Evolutionary conservation across 2,888 invertebrate genomes (phyloP), one percentile per base, ranked within the genome.

Genomic region (Acrobasis repandana): DNA sequence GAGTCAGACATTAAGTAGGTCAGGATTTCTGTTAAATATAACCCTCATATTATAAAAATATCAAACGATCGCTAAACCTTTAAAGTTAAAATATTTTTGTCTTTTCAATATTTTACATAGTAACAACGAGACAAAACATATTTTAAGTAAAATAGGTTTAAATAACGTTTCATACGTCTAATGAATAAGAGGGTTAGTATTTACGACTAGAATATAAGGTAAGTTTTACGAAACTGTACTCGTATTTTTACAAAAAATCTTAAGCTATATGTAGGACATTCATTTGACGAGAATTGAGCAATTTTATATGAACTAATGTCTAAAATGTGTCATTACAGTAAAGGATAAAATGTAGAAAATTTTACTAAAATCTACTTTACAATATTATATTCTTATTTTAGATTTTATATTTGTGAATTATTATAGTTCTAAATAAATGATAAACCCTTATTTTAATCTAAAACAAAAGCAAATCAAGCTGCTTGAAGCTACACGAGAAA

Each of bases 261-360:
- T 18, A 59, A 61, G 52, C 59, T 71, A 75, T 71, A 72, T 57
- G 68, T 70, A 63, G 71, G 65, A 74, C 68, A 70, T 28, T 28
- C n/a, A 43, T 66, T 56, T 69, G 75, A 78, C 71, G 81, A 79
- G 77, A 79, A 76, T 83, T 83, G 82, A 83, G 83, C 83, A 83
- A 82, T 73, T 73, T 71, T 73, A 66, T 73, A 67, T 62, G 64
- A 74, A 52, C 52, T 60, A 60, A 51, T 16, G 46, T 54, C 52
- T 60, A 60, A 34, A 56, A 33, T 34, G 59, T 60, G 38, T 59
- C 46, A 33, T 71, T 71, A 61, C 68, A 46, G 62, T 60, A 50
- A 48, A 61, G 49, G 61, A 64, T 58, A 20, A 38, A 60, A 46
- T 6, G 43, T 38, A 33, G 52, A 61, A 54, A 54, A 54, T 36